phyloP scores from a whole-genome alignment of 1,140 invertebrate species.

The Apis laboriosa region DNA sequence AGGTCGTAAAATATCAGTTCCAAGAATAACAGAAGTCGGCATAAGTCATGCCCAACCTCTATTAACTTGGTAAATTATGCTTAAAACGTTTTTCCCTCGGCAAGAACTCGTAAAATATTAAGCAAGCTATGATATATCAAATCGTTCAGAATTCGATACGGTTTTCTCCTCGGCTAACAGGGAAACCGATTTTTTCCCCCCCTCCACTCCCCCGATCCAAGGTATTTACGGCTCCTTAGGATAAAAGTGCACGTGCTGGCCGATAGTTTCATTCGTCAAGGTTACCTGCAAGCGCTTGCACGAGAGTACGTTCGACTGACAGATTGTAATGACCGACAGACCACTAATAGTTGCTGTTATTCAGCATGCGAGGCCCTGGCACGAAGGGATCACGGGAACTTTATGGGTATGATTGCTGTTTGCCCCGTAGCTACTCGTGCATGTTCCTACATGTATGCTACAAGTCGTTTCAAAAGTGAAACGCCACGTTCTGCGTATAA shows the following conservation, averaged over 20 bases:
- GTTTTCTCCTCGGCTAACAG: not conserved
- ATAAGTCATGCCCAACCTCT: not conserved
- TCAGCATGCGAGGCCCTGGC: conserved; percentile 50
- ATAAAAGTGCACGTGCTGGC: conserved; percentile 8
- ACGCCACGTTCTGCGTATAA: not conserved
- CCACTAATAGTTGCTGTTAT: conserved; percentile 59
- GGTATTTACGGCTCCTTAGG: not conserved
- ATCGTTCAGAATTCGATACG: not conserved
- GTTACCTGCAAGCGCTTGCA: conserved; percentile 31
- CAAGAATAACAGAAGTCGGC: not conserved
- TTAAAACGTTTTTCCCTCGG: not conserved
- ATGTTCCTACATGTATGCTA: conserved; percentile 13
- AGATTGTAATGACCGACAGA: conserved; percentile 45
- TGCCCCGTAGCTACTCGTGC: conserved; percentile 51
- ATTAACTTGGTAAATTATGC: not conserved
- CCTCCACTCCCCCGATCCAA: not conserved
- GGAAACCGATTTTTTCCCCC: not conserved
- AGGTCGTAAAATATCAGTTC: not conserved
- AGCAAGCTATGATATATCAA: not conserved
- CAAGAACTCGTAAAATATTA: not conserved
- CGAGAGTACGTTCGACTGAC: conserved; percentile 33
- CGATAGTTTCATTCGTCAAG: conserved; percentile 34
- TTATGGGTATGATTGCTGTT: conserved; percentile 57
- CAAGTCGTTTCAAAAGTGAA: conserved; percentile 31
- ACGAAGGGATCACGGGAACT: conserved; percentile 58